phyloP scores from a whole-genome alignment of 1,140 invertebrate species.

The Papilio aristodemus region DNA sequence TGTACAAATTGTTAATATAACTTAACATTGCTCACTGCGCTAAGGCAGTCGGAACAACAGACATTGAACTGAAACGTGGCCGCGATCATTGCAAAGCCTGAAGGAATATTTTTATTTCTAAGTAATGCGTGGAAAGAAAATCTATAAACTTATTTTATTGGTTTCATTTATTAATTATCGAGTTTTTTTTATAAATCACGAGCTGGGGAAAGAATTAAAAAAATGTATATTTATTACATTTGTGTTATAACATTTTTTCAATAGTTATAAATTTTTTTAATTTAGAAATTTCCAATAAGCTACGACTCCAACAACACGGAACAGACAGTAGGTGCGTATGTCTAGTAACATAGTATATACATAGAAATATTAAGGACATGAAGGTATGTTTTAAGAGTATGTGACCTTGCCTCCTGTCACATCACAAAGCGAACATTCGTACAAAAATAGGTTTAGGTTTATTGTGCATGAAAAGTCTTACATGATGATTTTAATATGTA shows the following conservation, averaged over 20 bases:
- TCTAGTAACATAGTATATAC: no score
- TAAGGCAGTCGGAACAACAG: background rate
- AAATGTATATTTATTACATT: background rate
- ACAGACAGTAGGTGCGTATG: no score
- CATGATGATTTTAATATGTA: no score
- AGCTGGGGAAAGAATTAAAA: background rate
- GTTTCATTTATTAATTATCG: no score
- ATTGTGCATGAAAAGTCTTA: background rate
- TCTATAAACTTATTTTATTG: no score
- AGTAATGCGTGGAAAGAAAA: background rate
- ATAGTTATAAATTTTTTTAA: no score
- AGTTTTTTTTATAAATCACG: background rate
- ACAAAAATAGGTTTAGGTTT: background rate
- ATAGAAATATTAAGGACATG: no score
- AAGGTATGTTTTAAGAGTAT: no score
- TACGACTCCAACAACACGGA: no score
- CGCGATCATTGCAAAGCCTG: background rate
- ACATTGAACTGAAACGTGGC: background rate
- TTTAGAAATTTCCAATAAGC: no score
- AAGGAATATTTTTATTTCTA: background rate
- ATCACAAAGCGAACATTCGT: background rate
- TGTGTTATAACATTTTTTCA: background rate
- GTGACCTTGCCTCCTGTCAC: no score
- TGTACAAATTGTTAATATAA: constrained; percentile 77
- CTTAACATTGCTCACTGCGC: constrained; percentile 56